Conservation (phyloP, 1,140 invertebrate genomes). For the Pachyrhynchus sulphureomaculatus region DNA sequence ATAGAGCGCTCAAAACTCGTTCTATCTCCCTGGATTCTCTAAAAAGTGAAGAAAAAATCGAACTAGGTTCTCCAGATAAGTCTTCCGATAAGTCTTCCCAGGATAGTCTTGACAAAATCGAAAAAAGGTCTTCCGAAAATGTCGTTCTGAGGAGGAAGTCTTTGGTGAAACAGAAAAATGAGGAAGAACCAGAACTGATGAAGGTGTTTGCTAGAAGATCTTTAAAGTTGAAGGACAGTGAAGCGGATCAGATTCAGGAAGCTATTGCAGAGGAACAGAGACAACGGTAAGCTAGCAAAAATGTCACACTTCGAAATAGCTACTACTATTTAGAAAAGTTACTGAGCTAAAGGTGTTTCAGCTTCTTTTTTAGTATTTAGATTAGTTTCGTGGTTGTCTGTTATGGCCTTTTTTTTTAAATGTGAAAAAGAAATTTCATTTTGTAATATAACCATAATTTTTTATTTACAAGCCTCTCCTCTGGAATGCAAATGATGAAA, state of each 20-base stretch:
- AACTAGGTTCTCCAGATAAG: conserved; percentile 18
- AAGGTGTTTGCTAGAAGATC: conserved; percentile 78
- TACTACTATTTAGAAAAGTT: no score
- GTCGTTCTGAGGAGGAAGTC: conserved; percentile 61
- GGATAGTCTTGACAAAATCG: conserved; percentile 40
- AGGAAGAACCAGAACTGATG: conserved; percentile 74
- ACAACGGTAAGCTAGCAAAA: background rate
- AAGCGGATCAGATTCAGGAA: conserved; percentile 56
- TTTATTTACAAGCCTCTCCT: no score
- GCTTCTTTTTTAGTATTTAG: no score
- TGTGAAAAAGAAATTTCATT: no score
- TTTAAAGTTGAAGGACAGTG: conserved; percentile 70
- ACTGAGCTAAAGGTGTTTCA: no score
- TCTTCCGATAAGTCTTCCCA: conserved; percentile 38
- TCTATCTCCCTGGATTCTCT: conserved; percentile 48
- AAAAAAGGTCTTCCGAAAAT: conserved; percentile 36
- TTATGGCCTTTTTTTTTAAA: no score
- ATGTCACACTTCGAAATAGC: no score
- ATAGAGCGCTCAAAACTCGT: conserved; percentile 33
- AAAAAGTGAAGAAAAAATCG: conserved; percentile 28
- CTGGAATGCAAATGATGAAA: no score
- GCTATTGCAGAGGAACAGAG: conserved; percentile 18
- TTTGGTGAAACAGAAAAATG: conserved; percentile 53
- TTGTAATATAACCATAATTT: no score
- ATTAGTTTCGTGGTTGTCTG: no score